Conservation (phyloP, 2,113 vertebrate species). For the Eidolon helvum region DNA sequence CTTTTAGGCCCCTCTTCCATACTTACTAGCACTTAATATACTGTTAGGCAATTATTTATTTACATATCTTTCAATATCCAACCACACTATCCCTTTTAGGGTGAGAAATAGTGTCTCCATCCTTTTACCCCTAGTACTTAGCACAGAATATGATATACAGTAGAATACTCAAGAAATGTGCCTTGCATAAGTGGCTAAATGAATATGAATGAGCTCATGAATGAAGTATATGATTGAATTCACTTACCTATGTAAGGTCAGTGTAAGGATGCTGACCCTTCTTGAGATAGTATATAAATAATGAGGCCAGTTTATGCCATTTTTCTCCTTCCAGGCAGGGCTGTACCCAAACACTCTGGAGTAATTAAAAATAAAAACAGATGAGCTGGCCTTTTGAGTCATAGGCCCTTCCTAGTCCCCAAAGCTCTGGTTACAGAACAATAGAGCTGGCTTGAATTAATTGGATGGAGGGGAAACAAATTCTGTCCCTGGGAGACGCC, state of each 20-base stretch:
- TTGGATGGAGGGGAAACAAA: background rate
- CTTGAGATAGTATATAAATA: background rate
- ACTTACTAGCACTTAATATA: background rate
- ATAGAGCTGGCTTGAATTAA: slow-evolving; percentile 48
- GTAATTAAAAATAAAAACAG: slow-evolving; percentile 47
- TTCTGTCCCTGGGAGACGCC: slow-evolving; percentile 22
- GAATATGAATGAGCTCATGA: background rate
- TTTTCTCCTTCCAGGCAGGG: background rate
- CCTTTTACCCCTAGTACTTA: background rate
- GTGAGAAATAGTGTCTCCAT: background rate
- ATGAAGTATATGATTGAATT: background rate
- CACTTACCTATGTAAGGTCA: background rate
- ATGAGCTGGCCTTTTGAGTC: slow-evolving; percentile 30
- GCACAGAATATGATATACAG: background rate
- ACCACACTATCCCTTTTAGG: background rate
- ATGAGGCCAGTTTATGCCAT: background rate
- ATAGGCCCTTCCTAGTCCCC: background rate
- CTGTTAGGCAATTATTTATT: background rate
- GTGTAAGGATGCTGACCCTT: background rate
- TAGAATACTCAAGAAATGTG: background rate
- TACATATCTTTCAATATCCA: background rate
- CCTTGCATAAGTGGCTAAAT: background rate
- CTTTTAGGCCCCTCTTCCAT: background rate
- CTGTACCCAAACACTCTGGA: background rate
- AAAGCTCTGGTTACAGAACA: slow-evolving; percentile 30